phyloP scores from a whole-genome alignment of 2,797 vertebrate species.

The Argentina silus region DNA sequence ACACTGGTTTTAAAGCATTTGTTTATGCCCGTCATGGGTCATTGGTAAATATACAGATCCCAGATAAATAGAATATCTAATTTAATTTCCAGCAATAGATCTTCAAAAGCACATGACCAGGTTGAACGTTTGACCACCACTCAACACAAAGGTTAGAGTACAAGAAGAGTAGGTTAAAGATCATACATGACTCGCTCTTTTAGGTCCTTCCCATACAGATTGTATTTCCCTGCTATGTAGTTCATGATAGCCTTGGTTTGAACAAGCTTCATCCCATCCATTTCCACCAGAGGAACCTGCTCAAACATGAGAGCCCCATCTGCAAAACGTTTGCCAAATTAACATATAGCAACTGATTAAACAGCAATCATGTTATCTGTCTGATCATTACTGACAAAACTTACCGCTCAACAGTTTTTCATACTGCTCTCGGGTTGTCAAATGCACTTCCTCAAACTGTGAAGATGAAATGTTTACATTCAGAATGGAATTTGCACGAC shows the following conservation, averaged over 20 bases:
- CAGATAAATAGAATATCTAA: not conserved
- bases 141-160: no score
- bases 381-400: conserved; percentile 27
- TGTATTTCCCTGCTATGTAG: conserved; percentile 81
- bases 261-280: conserved; percentile 78
- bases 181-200: conserved; percentile 81
- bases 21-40: no score
- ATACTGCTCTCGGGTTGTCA: conserved; percentile 81
- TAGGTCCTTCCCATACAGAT: conserved; percentile 72
- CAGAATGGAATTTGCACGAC: not conserved
- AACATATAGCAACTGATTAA: not conserved
- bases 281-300: conserved; percentile 79
- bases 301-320: conserved; percentile 81
- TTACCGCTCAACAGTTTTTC: conserved; percentile 80
- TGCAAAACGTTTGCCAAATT: conserved; percentile 41
- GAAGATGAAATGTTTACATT: conserved; percentile 9
- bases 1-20: no score
- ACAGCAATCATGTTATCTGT: not conserved
- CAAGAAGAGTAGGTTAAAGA: no score
- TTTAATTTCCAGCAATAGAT: not conserved
- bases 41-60: no score
- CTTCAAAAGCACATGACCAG: no score
- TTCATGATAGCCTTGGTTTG: conserved; percentile 83
- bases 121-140: no score
- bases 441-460: conserved; percentile 86